A percentile compares a stretch with the other conserved stretches of the same genome.
Conservation (phyloP, 2,797 vertebrate species). For the Vultur gryphus region DNA sequence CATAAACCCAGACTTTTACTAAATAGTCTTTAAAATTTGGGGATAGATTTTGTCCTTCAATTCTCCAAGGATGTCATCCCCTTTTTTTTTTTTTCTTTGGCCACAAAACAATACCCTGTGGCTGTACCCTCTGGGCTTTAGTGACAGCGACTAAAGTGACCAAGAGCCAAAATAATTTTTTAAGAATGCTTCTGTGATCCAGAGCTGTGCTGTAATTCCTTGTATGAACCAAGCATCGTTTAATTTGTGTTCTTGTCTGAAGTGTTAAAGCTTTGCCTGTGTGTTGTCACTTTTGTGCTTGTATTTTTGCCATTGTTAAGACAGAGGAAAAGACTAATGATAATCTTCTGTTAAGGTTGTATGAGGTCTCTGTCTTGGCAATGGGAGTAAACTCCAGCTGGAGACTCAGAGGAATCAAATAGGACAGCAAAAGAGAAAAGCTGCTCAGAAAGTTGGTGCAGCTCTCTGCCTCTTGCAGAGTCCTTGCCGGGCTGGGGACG, state of each 20-base stretch:
- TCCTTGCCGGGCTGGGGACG: not conserved
- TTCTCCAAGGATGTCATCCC: not conserved
- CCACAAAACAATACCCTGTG: not conserved
- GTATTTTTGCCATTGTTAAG: constrained; percentile 29
- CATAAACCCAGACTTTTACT: not conserved
- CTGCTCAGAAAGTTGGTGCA: not conserved
- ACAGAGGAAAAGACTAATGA: constrained; percentile 27
- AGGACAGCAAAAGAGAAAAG: not conserved
- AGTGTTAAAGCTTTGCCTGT: constrained; percentile 22
- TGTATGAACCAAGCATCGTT: not conserved
- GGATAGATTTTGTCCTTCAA: not conserved
- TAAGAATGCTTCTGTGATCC: not conserved
- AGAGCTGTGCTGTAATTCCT: not conserved
- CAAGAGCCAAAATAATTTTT: not conserved
- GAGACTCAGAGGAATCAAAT: not conserved
- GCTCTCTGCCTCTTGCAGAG: not conserved
- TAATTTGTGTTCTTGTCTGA: not conserved
- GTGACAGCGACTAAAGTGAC: not conserved
- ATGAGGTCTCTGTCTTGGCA: constrained; percentile 17
- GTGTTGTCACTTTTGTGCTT: not conserved
- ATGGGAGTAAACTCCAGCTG: not conserved
- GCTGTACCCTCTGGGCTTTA: not conserved
- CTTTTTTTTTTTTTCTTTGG: not conserved
- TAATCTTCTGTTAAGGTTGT: constrained; percentile 4
- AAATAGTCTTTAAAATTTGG: not conserved